Percentiles rank a stretch among this genome's conserved stretches.
Conservation (phyloP, 2,888 invertebrate species). For the Nyleta sp. region DNA sequence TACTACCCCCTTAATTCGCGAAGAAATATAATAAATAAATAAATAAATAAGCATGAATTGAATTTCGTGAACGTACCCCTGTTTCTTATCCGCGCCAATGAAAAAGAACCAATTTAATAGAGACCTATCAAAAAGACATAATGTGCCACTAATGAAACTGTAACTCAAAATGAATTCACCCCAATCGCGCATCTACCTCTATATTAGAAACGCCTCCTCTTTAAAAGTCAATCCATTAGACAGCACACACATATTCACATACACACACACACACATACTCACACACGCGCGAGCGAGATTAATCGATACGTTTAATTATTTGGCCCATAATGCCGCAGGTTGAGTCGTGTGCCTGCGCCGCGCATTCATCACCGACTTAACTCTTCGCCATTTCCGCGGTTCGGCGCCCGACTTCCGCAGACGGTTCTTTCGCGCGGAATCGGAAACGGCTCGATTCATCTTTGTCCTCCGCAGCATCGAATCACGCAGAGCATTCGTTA, state of each 20-base stretch:
- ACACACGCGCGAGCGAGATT: slow-evolving; percentile 33
- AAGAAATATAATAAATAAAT: too few relatives aligned
- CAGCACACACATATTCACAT: neutral
- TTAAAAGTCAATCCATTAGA: slow-evolving; percentile 52
- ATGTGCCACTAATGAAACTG: slow-evolving; percentile 30
- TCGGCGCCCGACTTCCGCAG: slow-evolving; percentile 59
- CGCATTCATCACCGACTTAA: slow-evolving; percentile 29
- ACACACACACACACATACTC: neutral
- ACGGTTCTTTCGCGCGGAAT: slow-evolving; percentile 59
- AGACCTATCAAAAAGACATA: slow-evolving; percentile 31
- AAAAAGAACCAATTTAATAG: slow-evolving; percentile 28
- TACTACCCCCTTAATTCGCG: too few relatives aligned
- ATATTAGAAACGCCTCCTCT: slow-evolving; percentile 47
- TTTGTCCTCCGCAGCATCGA: slow-evolving; percentile 66
- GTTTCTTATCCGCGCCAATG: neutral
- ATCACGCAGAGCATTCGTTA: slow-evolving; percentile 70
- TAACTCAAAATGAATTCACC: slow-evolving; percentile 37
- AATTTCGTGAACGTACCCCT: too few relatives aligned
- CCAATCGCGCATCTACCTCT: slow-evolving; percentile 3
- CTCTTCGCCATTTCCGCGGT: slow-evolving; percentile 18
- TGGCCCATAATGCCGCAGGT: slow-evolving; percentile 2
- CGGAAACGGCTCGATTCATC: slow-evolving; percentile 71
- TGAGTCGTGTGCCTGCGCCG: too few relatives aligned
- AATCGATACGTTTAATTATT: slow-evolving; percentile 51
- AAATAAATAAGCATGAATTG: too few relatives aligned